These are phyloP conservation scores for Ivindomyrus marchei DNA, from an alignment of 2,113 vertebrate genomes.

Conservation along the genomic window DNA sequence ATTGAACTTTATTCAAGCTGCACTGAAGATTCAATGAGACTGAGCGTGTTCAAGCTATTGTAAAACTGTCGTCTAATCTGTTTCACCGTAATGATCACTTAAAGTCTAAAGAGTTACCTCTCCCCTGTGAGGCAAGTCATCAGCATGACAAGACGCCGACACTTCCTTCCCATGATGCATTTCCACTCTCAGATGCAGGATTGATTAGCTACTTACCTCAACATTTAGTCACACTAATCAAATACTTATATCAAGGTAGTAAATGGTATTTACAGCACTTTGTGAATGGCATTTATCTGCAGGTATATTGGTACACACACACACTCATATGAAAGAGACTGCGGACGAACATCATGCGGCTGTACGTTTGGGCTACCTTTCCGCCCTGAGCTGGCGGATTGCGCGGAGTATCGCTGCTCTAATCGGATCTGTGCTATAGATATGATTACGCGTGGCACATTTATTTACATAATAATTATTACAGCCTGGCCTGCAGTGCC, in stretches of 20 bases:
- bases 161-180: background rate
- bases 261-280: background rate
- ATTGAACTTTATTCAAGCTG: background rate
- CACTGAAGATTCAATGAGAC: background rate
- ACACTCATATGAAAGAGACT: background rate
- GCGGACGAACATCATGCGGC: background rate
- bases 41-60: background rate
- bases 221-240: background rate
- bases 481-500: conserved; percentile 51
- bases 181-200: background rate
- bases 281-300: conserved; percentile 51
- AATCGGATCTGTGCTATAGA: conserved; percentile 71
- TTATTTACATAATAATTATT: conserved; percentile 82
- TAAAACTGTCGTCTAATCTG: background rate
- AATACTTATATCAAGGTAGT: background rate
- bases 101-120: conserved; percentile 9
- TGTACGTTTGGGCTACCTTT: conserved; percentile 48
- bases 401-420: conserved; percentile 58
- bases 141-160: background rate
- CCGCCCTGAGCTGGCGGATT: conserved; percentile 53
- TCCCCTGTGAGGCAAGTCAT: background rate
- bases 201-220: background rate
- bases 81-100: background rate
- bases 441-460: conserved; percentile 72
- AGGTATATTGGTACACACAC: conserved; percentile 19